A percentile compares a stretch with the other conserved stretches of the same genome.
These are phyloP conservation scores for Sylvia borin DNA, from an alignment of 2,797 vertebrate species.

Conservation along the genomic window DNA sequence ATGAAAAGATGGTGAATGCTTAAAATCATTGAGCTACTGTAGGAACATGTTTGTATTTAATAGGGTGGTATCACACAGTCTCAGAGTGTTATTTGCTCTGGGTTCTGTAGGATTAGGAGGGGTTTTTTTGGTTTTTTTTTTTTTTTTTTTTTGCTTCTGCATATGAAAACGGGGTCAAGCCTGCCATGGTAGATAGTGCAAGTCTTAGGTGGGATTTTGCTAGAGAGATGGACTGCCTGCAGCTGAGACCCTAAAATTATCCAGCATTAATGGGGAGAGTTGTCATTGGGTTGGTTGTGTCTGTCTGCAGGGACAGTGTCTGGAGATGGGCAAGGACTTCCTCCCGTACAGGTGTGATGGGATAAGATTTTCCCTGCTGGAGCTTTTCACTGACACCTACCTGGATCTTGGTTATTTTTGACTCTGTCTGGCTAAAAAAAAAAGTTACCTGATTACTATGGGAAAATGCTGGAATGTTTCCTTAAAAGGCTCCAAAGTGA, in stretches of 20 bases:
- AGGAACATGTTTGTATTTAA: slow-evolving; percentile 33
- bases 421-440: not conserved
- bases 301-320: not conserved
- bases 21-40: slow-evolving; percentile 16
- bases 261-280: not conserved
- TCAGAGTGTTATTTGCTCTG: slow-evolving; percentile 17
- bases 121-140: not conserved
- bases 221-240: not conserved
- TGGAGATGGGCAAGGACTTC: not conserved
- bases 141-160: not conserved
- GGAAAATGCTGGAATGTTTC: not conserved
- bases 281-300: not conserved
- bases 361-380: not conserved
- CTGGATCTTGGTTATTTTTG: not conserved
- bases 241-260: not conserved
- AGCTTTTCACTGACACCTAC: not conserved
- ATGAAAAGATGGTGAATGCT: slow-evolving; percentile 50
- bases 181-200: slow-evolving; percentile 38
- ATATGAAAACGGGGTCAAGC: not conserved
- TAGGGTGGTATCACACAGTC: not conserved
- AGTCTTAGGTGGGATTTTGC: slow-evolving; percentile 19
- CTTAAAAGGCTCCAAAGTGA: slow-evolving; percentile 17
- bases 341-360: not conserved
- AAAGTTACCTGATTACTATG: not conserved
- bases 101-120: slow-evolving; percentile 23